Evolutionary conservation across 2,113 vertebrate species (phyloP).

Genomic region (Vimba vimba): DNA sequence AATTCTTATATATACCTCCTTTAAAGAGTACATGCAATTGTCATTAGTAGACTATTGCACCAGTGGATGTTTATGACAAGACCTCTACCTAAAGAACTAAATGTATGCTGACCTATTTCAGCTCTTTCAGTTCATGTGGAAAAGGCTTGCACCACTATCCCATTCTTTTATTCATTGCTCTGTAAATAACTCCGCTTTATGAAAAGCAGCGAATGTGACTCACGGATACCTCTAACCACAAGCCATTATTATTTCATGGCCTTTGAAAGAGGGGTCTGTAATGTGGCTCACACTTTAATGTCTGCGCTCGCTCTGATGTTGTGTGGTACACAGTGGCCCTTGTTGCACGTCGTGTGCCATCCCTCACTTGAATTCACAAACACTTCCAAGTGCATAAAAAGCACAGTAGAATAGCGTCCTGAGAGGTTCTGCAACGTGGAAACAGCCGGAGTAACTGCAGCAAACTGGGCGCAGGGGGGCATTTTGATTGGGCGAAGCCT

Average conservation of each 20-base stretch:
- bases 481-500: neutral
- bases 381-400: constrained; percentile 81
- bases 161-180: constrained; percentile 82
- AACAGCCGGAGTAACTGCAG: constrained; percentile 60
- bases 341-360: constrained; percentile 75
- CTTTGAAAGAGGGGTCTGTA: constrained; percentile 79
- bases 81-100: constrained; percentile 43
- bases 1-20: too few species aligned
- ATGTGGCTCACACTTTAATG: constrained; percentile 74
- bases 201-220: constrained; percentile 82
- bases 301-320: constrained; percentile 78
- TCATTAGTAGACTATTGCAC: neutral
- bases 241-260: constrained; percentile 83
- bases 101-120: constrained; percentile 62
- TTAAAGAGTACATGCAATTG: neutral
- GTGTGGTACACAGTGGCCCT: constrained; percentile 79
- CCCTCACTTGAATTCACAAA: constrained; percentile 81
- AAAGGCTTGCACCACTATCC: constrained; percentile 74
- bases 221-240: constrained; percentile 80
- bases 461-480: constrained; percentile 55
- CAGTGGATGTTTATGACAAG: neutral
- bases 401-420: constrained; percentile 70
- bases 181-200: constrained; percentile 84
- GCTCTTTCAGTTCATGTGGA: constrained; percentile 70
- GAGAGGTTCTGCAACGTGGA: constrained; percentile 72